Percentiles rank a stretch among this genome's conserved stretches.
These are phyloP conservation scores for Allophyes oxyacanthae DNA, from an alignment of 2,888 invertebrate genomes.

Conservation along the genomic window DNA sequence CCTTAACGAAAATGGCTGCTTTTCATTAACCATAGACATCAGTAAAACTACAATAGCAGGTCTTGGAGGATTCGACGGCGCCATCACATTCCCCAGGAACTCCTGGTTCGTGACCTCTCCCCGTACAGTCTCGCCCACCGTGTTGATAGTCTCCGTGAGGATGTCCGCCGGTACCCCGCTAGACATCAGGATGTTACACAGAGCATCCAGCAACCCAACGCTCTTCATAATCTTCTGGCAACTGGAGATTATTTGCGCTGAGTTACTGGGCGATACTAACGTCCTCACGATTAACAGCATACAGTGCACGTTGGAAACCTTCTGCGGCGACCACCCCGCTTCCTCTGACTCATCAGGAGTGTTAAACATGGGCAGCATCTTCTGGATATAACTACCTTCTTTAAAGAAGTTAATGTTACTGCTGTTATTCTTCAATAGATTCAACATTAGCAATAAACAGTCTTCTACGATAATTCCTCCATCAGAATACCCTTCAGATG, in stretches of 20 bases:
- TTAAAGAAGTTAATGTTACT: conserved; percentile 99
- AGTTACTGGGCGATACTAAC: conserved; percentile 97
- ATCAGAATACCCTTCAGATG: conserved; percentile 96
- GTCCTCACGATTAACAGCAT: conserved; percentile 97
- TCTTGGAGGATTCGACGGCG: conserved; percentile 97
- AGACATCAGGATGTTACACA: conserved; percentile 98
- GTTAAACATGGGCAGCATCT: conserved; percentile 96
- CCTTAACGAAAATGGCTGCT: conserved; percentile 95
- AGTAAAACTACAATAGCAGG: conserved; percentile 98
- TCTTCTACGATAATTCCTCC: conserved; percentile 99
- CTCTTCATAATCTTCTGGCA: conserved; percentile 97
- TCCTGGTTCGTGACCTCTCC: conserved; percentile 97
- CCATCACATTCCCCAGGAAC: conserved; percentile 96
- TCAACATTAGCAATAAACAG: conserved; percentile 97
- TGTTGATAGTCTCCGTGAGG: conserved; percentile 98
- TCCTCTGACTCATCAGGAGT: conserved; percentile 93
- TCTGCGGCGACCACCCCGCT: conserved; percentile 96
- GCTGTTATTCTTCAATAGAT: conserved; percentile 97
- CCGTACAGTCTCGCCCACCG: conserved; percentile 97
- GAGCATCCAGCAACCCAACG: conserved; percentile 90
- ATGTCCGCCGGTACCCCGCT: conserved; percentile 99
- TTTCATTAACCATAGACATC: conserved; percentile 99
- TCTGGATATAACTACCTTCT: conserved; percentile 98
- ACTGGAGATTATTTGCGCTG: conserved; percentile 93
- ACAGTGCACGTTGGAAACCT: conserved; percentile 97